Conservation (phyloP, 2,113 vertebrate species). For the Acrocephalus arundinaceus region DNA sequence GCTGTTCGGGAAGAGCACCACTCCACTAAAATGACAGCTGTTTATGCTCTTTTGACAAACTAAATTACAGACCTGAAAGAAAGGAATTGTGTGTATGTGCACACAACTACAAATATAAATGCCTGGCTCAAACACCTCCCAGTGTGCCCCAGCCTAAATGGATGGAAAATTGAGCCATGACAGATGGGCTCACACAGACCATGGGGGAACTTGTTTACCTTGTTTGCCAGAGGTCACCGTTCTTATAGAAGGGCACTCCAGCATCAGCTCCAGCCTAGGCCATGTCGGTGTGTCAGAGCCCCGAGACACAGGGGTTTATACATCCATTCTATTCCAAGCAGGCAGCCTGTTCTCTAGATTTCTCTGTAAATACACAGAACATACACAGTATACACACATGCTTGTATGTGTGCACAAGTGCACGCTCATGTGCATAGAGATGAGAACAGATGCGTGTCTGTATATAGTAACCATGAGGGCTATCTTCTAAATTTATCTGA, state of each 20-base stretch:
- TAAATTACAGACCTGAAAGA: background rate
- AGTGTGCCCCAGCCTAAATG: background rate
- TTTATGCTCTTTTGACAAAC: background rate
- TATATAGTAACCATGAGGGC: background rate
- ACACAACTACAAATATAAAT: background rate
- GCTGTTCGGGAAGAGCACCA: background rate
- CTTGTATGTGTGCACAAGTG: background rate
- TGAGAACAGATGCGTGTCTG: too few species aligned
- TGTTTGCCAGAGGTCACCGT: background rate
- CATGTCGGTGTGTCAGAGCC: accelerated
- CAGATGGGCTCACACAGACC: background rate
- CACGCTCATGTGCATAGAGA: too few species aligned
- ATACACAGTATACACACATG: background rate
- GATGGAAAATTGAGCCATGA: background rate
- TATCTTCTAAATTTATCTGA: background rate
- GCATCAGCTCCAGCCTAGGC: background rate
- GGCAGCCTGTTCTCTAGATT: background rate
- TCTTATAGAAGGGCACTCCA: background rate
- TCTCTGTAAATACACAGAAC: background rate
- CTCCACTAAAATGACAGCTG: background rate
- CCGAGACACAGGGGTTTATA: accelerated
- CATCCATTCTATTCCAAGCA: background rate
- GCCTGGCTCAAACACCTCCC: background rate
- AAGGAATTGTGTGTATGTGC: background rate
- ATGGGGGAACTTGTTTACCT: background rate